These are phyloP conservation scores for Argyra leucocephala DNA, from an alignment of 2,888 invertebrate species.

Conservation along the genomic window DNA sequence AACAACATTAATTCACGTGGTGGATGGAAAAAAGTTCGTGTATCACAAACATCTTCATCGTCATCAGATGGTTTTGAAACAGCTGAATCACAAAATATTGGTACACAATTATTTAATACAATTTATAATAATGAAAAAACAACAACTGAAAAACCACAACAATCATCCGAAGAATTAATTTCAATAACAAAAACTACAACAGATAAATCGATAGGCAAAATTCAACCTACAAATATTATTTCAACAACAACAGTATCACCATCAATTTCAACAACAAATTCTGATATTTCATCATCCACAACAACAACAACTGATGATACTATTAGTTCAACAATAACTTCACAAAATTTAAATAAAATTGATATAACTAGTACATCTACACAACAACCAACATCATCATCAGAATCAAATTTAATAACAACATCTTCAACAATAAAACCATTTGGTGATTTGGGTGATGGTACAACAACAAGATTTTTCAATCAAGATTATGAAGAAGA, in stretches of 20 bases:
- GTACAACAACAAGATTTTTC: constrained; percentile 9
- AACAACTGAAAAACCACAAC: constrained; percentile 37
- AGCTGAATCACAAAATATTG: constrained; percentile 71
- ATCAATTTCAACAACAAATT: constrained; percentile 31
- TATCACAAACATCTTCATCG: constrained; percentile 42
- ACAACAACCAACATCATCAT: constrained; percentile 33
- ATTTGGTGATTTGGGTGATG: constrained; percentile 15
- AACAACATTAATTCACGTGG: constrained; percentile 52
- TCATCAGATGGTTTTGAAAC: constrained; percentile 61
- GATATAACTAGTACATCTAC: background rate
- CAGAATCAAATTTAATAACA: constrained; percentile 26
- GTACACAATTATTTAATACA: constrained; percentile 44
- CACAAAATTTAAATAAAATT: no score
- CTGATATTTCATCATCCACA: constrained; percentile 28
- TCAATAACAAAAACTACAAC: constrained; percentile 22
- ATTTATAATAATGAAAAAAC: constrained; percentile 38
- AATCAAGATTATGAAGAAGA: constrained; percentile 25
- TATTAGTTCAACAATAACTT: background rate
- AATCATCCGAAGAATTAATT: constrained; percentile 24
- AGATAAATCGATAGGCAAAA: constrained; percentile 42
- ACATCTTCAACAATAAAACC: constrained; percentile 35
- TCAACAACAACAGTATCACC: constrained; percentile 22
- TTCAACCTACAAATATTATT: constrained; percentile 32
- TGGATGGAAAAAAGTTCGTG: constrained; percentile 64
- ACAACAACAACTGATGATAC: constrained; percentile 21